These are phyloP conservation scores for Radopholus similis DNA, from an alignment of 1,140 invertebrate genomes.

Conservation along the genomic window DNA sequence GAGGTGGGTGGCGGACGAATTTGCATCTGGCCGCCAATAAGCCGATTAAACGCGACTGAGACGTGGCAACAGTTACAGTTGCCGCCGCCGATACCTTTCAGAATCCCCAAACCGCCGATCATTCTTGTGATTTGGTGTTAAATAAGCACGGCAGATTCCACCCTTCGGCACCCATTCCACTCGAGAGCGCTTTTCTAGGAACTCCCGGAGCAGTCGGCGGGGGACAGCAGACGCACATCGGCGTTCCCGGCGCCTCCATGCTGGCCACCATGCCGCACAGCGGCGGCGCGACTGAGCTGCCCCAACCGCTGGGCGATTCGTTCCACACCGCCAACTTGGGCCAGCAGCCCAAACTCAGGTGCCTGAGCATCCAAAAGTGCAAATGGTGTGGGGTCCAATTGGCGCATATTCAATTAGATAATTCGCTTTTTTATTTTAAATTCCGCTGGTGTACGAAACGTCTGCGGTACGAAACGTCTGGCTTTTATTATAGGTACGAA, in stretches of 20 bases:
- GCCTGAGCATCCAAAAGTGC: background rate
- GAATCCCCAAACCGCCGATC: background rate
- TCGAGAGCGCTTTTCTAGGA: background rate
- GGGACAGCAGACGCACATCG: no score
- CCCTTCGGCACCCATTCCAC: background rate
- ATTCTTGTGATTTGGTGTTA: background rate
- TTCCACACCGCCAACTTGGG: constrained; percentile 7
- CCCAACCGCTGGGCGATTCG: constrained; percentile 3
- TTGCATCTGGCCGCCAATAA: background rate
- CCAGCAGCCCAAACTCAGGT: background rate
- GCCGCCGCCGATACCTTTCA: background rate
- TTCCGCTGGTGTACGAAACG: no score
- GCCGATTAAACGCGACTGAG: background rate
- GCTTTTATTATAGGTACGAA: no score
- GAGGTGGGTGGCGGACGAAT: background rate
- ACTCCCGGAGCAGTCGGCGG: constrained; percentile 13
- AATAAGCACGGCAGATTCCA: background rate
- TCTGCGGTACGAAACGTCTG: no score
- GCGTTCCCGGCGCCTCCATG: no score
- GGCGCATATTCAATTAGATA: no score
- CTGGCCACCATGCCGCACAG: background rate
- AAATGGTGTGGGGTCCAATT: no score
- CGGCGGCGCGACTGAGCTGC: background rate
- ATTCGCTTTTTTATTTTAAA: no score
- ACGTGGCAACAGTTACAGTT: background rate